Percentiles rank a stretch among this genome's conserved stretches.
Conservation (phyloP, 2,113 vertebrate genomes). For the Hemicordylus capensis region DNA sequence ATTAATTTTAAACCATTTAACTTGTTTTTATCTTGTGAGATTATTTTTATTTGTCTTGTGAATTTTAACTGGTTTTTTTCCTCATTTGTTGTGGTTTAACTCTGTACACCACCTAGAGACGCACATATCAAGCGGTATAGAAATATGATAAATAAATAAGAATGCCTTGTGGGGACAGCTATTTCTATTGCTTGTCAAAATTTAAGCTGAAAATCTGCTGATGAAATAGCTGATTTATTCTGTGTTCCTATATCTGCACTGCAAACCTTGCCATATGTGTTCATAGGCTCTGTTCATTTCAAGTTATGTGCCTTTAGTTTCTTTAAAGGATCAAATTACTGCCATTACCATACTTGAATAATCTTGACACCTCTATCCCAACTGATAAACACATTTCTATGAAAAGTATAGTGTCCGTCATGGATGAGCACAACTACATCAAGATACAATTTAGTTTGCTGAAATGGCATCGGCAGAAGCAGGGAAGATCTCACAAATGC, state of each 20-base stretch:
- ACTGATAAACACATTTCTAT: constrained; percentile 21
- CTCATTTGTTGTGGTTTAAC: no score
- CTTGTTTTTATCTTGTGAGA: no score
- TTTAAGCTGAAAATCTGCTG: not conserved
- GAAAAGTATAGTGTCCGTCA: constrained; percentile 12
- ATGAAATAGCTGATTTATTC: not conserved
- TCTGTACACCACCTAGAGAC: no score
- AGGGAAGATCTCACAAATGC: constrained; percentile 1
- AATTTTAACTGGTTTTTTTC: no score
- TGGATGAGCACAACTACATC: constrained; percentile 37
- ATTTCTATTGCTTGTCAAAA: not conserved
- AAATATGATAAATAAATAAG: no score
- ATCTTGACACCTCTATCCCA: constrained; percentile 1
- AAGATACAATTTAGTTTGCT: constrained; percentile 28
- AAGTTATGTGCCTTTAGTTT: not conserved
- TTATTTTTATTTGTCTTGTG: no score
- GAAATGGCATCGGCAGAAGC: constrained; percentile 10
- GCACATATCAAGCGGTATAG: no score
- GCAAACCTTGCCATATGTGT: not conserved
- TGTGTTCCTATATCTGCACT: not conserved
- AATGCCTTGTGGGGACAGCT: not conserved
- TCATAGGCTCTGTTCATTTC: constrained; percentile 22
- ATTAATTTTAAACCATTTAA: no score
- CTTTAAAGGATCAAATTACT: constrained; percentile 30
- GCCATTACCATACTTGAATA: not conserved